A percentile compares a stretch with the other conserved stretches of the same genome.
phyloP scores from a whole-genome alignment of 1,140 invertebrate genomes.

The Solenopsis invicta region DNA sequence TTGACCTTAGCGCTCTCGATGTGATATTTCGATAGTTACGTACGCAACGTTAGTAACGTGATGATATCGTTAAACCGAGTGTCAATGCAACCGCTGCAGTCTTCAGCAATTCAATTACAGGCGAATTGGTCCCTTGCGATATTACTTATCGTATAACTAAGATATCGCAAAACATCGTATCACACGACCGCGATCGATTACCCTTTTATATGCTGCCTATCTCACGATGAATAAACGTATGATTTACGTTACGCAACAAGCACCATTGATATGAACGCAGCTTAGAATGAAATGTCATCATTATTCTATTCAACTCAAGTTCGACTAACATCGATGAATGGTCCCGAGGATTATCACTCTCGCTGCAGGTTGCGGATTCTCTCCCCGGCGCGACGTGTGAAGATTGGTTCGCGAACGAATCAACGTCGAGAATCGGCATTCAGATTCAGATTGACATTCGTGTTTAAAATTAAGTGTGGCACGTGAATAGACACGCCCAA shows the following conservation, averaged over 20 bases:
- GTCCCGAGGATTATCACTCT: conserved; percentile 31
- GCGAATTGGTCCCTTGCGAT: neutral
- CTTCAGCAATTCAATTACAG: conserved; percentile 29
- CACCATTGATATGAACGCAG: conserved; percentile 20
- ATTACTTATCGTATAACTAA: conserved; percentile 27
- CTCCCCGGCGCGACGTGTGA: neutral
- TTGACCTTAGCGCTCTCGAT: neutral
- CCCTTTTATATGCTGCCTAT: conserved; percentile 29
- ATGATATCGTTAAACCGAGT: conserved; percentile 35
- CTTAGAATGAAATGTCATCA: conserved; percentile 58
- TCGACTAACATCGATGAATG: conserved; percentile 34
- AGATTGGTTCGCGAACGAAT: neutral
- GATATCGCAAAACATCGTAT: conserved; percentile 30
- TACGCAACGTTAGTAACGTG: conserved; percentile 14
- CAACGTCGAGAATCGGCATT: neutral
- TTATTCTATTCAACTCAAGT: conserved; percentile 59
- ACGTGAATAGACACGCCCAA: neutral
- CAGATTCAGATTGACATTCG: no score
- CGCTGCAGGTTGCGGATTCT: conserved; percentile 28
- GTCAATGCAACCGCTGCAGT: neutral
- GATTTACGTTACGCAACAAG: conserved; percentile 46
- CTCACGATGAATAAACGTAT: conserved; percentile 6
- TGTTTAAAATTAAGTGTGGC: neutral
- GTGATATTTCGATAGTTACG: conserved; percentile 52
- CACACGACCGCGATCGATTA: conserved; percentile 29